Evolutionary conservation across 1,140 invertebrate genomes (phyloP), one percentile per base, ranked within the genome.

Genomic region (Solen grandis): DNA sequence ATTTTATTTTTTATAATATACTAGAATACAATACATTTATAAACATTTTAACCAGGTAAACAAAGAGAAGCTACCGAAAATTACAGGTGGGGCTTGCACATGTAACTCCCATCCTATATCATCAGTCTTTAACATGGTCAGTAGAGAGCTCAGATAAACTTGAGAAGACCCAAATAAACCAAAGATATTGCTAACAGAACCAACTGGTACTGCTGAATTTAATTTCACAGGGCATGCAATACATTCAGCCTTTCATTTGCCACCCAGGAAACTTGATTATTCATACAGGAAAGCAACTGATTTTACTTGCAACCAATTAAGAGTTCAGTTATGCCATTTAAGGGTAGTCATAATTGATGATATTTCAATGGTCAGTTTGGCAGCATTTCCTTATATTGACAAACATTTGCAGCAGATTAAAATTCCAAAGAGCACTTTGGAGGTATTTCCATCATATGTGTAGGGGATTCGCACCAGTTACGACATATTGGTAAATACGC

Each of bases 321-420:
- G 60, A 57, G 36, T 31, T 57, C 54, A 79, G 76, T 35, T n/a
- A n/a, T n/a, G n/a, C n/a, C n/a, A n/a, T n/a, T n/a, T n/a, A n/a
- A n/a, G n/a, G n/a, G n/a, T n/a, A n/a, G n/a, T n/a, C n/a, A n/a
- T n/a, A n/a, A n/a, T n/a, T n/a, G n/a, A n/a, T n/a, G n/a, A n/a
- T n/a, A 79, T 86, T 31, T 86, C 77, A 33, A 85, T 86, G 84
- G 84, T 83, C 59, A 79, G 82, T 46, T 38, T 5, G 4, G 52
- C 41, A 22, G 76, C 74, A 54, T 63, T 87, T 46, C 50, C 33
- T 41, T 83, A 79, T 69, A 83, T 85, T 68, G 46, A 86, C 50
- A 36, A 79, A 68, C 25, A 79, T 14, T 60, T 87, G 38, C 74
- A 80, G 36, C 62, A 87, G 33, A 60, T 85, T 14, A 87, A 31